Evolutionary conservation across 2,797 vertebrate species (phyloP).

Genomic region (Furcifer pardalis): DNA sequence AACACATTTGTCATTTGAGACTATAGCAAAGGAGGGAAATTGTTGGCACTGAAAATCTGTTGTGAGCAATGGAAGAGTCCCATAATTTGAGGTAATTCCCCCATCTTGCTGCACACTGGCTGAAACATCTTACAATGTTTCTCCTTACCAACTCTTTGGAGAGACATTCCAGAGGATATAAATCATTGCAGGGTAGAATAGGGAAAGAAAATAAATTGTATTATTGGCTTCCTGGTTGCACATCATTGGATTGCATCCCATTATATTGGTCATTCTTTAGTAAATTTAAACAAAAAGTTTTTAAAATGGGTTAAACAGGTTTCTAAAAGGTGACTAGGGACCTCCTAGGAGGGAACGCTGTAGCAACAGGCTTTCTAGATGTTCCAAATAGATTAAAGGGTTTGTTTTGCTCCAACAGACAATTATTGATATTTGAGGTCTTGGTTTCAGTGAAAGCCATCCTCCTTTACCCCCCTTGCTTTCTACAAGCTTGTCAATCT

Average conservation of each 20-base stretch:
- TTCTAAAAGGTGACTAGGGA: constrained; percentile 29
- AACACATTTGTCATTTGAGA: too few species aligned
- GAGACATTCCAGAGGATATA: background rate
- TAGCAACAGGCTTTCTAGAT: constrained; percentile 54
- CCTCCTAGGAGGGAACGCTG: constrained; percentile 32
- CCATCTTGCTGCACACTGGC: background rate
- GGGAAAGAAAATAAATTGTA: background rate
- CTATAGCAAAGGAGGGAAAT: too few species aligned
- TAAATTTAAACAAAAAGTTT: background rate
- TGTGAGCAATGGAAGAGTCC: background rate
- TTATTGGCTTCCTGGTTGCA: background rate
- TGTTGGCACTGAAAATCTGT: background rate
- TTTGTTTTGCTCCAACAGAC: constrained; percentile 33
- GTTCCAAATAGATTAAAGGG: constrained; percentile 59
- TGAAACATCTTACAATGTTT: background rate
- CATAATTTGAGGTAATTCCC: background rate
- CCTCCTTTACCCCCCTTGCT: constrained; percentile 41
- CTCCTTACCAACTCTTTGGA: background rate
- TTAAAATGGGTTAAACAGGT: background rate
- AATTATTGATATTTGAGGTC: constrained; percentile 60
- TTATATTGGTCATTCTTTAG: background rate
- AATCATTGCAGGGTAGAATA: background rate
- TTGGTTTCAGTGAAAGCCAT: constrained; percentile 64
- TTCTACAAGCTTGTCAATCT: constrained; percentile 65
- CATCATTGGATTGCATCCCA: background rate